phyloP scores from a whole-genome alignment of 2,113 vertebrate species.

The Motacilla tschutschensis region DNA sequence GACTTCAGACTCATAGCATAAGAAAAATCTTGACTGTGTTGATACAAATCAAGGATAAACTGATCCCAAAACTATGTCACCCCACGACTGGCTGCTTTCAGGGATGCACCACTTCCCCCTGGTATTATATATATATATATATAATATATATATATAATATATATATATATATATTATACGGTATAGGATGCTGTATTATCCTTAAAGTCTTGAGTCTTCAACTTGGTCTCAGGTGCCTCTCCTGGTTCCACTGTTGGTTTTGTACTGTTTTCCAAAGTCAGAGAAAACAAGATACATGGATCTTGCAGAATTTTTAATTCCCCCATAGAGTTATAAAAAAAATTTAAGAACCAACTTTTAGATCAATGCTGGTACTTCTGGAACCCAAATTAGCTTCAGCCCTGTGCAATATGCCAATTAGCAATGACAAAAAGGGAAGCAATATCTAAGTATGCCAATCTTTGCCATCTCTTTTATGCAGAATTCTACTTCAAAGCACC shows the following conservation, averaged over 20 bases:
- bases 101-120: background rate
- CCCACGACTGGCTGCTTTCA: background rate
- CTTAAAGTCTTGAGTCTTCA: background rate
- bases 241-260: background rate
- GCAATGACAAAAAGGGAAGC: conserved; percentile 2
- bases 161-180: no score
- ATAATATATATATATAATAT: no score
- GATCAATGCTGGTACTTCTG: background rate
- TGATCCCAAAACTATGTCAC: background rate
- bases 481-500: conserved; percentile 10
- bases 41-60: background rate
- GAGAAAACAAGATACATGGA: background rate
- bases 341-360: background rate
- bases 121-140: no score
- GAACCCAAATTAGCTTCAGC: background rate
- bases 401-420: background rate
- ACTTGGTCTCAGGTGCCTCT: background rate
- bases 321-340: background rate
- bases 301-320: background rate
- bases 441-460: background rate
- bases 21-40: background rate
- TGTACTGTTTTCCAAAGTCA: background rate
- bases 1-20: background rate
- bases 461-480: background rate
- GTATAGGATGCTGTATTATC: background rate